Percentiles rank a stretch among this genome's conserved stretches.
Evolutionary conservation across 2,797 vertebrate genomes (phyloP).

Genomic region (Pantherophis alleghaniensis): DNA sequence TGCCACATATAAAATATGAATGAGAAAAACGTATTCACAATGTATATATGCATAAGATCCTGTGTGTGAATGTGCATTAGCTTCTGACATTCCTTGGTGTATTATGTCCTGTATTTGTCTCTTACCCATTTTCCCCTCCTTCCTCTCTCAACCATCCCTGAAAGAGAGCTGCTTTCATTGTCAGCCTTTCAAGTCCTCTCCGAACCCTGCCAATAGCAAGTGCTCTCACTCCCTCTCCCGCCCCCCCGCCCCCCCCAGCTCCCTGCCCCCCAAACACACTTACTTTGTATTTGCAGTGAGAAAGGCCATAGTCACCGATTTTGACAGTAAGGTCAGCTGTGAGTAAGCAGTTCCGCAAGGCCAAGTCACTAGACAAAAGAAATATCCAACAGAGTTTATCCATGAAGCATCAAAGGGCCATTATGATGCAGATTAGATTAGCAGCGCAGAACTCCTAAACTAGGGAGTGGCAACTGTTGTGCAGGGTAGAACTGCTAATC

Average conservation of each 20-base stretch:
- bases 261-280: slow-evolving; percentile 52
- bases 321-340: slow-evolving; percentile 90
- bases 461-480: not conserved
- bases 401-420: not conserved
- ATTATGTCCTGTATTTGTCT: not conserved
- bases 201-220: not conserved
- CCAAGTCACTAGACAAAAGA: slow-evolving; percentile 84
- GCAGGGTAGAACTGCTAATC: not conserved
- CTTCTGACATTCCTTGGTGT: not conserved
- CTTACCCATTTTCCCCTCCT: not conserved
- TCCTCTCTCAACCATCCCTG: not conserved
- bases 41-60: not conserved
- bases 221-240: not conserved
- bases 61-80: not conserved
- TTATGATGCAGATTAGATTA: not conserved
- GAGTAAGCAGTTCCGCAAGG: slow-evolving; percentile 92
- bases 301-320: slow-evolving; percentile 93
- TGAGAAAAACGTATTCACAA: not conserved
- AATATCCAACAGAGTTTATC: slow-evolving; percentile 36
- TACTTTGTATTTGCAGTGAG: slow-evolving; percentile 92
- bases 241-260: not conserved
- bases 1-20: not conserved
- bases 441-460: not conserved
- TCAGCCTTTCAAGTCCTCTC: not conserved
- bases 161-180: not conserved